Evolutionary conservation across 2,888 invertebrate species (phyloP).

Genomic region (Dione vanillae): DNA sequence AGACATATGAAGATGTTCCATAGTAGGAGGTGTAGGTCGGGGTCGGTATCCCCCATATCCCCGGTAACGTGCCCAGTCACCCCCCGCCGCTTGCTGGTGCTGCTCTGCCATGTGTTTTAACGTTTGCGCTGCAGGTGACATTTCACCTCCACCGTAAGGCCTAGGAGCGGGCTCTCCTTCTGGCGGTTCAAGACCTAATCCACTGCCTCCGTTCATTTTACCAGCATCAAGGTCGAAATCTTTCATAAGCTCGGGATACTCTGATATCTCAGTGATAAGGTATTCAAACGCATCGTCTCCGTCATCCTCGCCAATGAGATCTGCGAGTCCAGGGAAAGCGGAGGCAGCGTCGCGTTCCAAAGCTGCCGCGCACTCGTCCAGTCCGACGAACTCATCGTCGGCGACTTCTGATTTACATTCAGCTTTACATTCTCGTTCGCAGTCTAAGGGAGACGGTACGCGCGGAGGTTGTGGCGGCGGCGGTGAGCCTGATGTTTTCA

Average conservation of each 20-base stretch:
- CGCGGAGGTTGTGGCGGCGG: constrained; percentile 79
- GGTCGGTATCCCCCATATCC: constrained; percentile 81
- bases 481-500: constrained; percentile 74
- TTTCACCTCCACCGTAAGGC: constrained; percentile 86
- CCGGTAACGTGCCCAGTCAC: constrained; percentile 84
- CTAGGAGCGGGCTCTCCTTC: constrained; percentile 78
- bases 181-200: constrained; percentile 70
- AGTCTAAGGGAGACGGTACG: constrained; percentile 92
- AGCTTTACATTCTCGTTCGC: constrained; percentile 90
- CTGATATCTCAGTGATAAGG: constrained; percentile 93
- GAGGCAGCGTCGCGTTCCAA: constrained; percentile 92
- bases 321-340: constrained; percentile 91
- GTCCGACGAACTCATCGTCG: constrained; percentile 93
- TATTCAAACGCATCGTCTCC: constrained; percentile 93
- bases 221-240: constrained; percentile 88
- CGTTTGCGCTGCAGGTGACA: constrained; percentile 97
- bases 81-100: constrained; percentile 91
- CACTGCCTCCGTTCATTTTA: constrained; percentile 65
- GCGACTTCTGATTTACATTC: constrained; percentile 93
- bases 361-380: constrained; percentile 93
- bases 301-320: constrained; percentile 93
- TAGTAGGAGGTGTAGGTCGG: constrained; percentile 69
- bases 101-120: constrained; percentile 98
- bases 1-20: constrained; percentile 90
- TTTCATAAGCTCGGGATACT: constrained; percentile 92